Percentiles rank a stretch among this genome's conserved stretches.
These are phyloP conservation scores for Drosophila athabasca DNA, from an alignment of 1,140 invertebrate genomes.

Conservation along the genomic window DNA sequence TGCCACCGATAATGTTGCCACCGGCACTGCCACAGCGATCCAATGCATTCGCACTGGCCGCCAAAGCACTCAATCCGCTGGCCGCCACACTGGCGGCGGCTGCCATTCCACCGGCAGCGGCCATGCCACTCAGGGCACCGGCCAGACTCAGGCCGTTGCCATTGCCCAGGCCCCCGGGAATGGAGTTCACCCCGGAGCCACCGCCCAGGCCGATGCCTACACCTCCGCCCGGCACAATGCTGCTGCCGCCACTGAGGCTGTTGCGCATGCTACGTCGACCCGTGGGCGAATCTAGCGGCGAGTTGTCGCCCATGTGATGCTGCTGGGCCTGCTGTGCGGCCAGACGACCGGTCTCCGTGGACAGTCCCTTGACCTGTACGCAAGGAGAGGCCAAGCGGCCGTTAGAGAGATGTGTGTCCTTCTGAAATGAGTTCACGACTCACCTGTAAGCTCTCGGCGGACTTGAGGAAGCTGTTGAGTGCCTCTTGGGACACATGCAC, in stretches of 20 bases:
- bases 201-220: conserved; percentile 19
- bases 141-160: conserved; percentile 65
- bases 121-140: conserved; percentile 74
- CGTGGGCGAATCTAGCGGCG: conserved; percentile 76
- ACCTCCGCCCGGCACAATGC: conserved; percentile 43
- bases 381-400: too few relatives aligned
- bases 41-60: conserved; percentile 63
- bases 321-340: conserved; percentile 88
- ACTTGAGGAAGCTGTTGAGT: conserved; percentile 94
- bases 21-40: conserved; percentile 75
- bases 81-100: conserved; percentile 66
- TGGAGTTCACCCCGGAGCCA: conserved; percentile 30
- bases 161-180: conserved; percentile 52
- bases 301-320: conserved; percentile 80
- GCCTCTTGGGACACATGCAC: conserved; percentile 95
- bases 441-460: conserved; percentile 94
- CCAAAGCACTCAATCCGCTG: conserved; percentile 61
- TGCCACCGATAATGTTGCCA: conserved; percentile 74
- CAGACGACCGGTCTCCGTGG: conserved; percentile 90
- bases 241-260: conserved; percentile 70
- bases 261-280: conserved; percentile 80
- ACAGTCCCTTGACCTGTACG: conserved; percentile 89
- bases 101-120: conserved; percentile 65
- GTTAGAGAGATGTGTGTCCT: not conserved
- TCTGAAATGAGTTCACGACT: conserved; percentile 4